Evolutionary conservation across 1,140 invertebrate genomes (phyloP), one percentile per base, ranked within the genome.

Genomic region (Cylas formicarius): DNA sequence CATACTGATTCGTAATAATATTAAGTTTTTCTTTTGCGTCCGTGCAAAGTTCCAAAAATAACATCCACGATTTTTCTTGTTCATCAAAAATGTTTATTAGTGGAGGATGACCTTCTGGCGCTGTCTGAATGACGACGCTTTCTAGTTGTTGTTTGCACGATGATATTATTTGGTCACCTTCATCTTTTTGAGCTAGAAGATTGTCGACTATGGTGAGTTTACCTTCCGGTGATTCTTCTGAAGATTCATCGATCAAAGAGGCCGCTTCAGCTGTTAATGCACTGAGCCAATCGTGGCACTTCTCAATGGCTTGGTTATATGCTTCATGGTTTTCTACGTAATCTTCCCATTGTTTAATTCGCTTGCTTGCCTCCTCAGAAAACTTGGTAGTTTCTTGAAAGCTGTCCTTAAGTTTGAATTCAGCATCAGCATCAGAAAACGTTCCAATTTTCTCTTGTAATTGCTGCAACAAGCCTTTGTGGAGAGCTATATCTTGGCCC

Each of bases 291-390:
- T 90, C 79, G 48, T 80, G 72, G 55, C 80, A 59, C 69, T 82
- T 67, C 78, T 78, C 88, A 51, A 90, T 74, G 16, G 81, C 78
- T 62, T 85, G 79, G 9, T 84, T 73, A 60, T 86, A 91, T 45
- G 77, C 76, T 67, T 92, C 88, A 62, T 92, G 89, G 58, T 89
- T 84, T 1, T 67, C 58, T 0, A 91, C 84, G 53, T 86, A 76
- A 48, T 80, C 78, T 59, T 87, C 83, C 28, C 75, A 75, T 2
- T 74, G 63, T 16, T 65, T 63, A 29, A 90, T 80, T 55, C 80
- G 73, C 29, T 80, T 77, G 52, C 80, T 69, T 2, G 87, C 74
- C 56, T 82, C 72, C 48, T 77, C 72, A 0, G 77, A 72, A 7
- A 89, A 66, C 18, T 75, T 71, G 26, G 79, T 76, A 55, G 89